Base-by-base conservation (phyloP, 1,140 invertebrate species). In the Drosophila ananassae region DNA sequence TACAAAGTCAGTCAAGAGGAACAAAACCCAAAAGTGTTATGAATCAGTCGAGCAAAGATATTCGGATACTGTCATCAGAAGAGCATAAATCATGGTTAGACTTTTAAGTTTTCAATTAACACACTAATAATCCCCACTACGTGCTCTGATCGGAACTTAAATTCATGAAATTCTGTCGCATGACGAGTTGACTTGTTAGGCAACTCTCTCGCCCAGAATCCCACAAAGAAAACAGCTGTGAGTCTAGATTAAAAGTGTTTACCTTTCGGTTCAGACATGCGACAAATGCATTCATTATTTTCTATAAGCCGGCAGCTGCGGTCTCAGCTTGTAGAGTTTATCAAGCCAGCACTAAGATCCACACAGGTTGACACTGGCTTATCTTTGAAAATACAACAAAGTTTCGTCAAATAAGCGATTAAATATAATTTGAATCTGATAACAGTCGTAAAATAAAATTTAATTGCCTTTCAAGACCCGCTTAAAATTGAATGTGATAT, bases 391-490 rank as follows among this genome's bases (percentile, higher is more conserved):
- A 28, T 30, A 21, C 30, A 24, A 50, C 48, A 46, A 54, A 53
- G 39, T 53, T 54, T 46, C 25, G 30, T 66, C 24, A 56, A 48
- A 48, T 39, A 67, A 30, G 32, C 1, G 63, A 30, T 25, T 69
- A 56, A 56, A 39, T 69, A 32, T 37, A 56, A 56, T 56, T 56
- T 57, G n/a, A 56, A 57, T 56, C 41, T 57, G 66, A 68, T 69
- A 69, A 32, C 24, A 25, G 22, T 69, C 51, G 51, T 69, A 48
- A 68, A 69, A n/a, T 25, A 55, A 34, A 56, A 39, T 21, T 68
- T n/a, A 68, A 69, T 68, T 68, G 66, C 50, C 44, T 69, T 69
- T 68, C 66, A 51, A 46, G 64, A 48, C 44, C 12, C 50, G 46
- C 28, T 67, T 66, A 68, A 61, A 68, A 32, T 22, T 68, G 28